Evolutionary conservation across 1,140 invertebrate genomes (phyloP).

Genomic region (Neodiprion fabricii): DNA sequence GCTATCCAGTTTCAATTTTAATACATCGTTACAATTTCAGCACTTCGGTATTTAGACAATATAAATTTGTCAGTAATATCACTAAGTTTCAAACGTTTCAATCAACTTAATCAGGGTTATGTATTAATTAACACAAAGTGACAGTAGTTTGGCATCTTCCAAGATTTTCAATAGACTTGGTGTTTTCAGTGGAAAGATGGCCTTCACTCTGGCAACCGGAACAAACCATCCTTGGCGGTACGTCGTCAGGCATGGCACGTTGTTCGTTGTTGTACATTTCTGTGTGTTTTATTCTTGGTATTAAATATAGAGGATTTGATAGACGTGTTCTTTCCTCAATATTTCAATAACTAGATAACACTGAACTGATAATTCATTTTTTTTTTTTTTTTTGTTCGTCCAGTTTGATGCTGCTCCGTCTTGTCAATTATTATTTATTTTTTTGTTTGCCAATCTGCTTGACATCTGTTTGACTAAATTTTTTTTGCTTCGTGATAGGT

Average conservation of each 20-base stretch:
- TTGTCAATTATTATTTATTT: not conserved
- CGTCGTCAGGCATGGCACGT: conserved; percentile 1
- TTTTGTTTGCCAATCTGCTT: not conserved
- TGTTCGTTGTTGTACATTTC: not conserved
- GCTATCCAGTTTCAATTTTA: not conserved
- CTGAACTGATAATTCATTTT: too few relatives aligned
- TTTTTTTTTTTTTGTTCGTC: too few relatives aligned
- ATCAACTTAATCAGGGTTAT: not conserved
- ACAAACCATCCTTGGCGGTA: conserved; percentile 4
- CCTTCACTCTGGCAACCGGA: not conserved
- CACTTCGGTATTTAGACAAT: not conserved
- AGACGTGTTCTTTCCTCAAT: too few relatives aligned
- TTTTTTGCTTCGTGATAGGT: too few relatives aligned
- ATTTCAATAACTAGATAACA: too few relatives aligned
- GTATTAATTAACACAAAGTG: not conserved
- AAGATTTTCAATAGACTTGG: not conserved
- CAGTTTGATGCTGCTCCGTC: not conserved
- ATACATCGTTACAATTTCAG: not conserved
- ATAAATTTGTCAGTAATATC: not conserved
- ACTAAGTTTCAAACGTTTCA: not conserved
- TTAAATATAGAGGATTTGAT: not conserved
- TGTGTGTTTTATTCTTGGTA: not conserved
- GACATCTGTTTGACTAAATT: too few relatives aligned
- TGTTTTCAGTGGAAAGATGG: not conserved
- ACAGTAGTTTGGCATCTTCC: not conserved